Evolutionary conservation across 2,113 vertebrate genomes (phyloP).

Genomic region (Nothobranchius furzeri): DNA sequence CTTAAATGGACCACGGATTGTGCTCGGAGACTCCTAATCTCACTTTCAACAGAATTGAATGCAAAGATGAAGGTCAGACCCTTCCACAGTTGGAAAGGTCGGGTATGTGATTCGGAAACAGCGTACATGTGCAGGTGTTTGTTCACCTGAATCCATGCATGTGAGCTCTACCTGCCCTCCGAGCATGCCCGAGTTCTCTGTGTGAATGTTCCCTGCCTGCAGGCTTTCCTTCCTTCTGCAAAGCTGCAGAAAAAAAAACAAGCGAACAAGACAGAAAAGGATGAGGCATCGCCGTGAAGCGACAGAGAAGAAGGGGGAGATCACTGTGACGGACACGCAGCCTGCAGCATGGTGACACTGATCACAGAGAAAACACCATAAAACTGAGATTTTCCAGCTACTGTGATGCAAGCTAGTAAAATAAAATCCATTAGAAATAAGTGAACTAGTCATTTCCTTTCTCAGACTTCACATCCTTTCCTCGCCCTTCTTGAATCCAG

Average conservation of each 20-base stretch:
- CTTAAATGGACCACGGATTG: not conserved
- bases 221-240: slow-evolving; percentile 2
- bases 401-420: too few relatives aligned
- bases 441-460: too few relatives aligned
- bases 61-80: slow-evolving; percentile 16
- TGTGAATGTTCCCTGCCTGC: not conserved
- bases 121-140: too few relatives aligned
- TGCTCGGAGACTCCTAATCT: not conserved
- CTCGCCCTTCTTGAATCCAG: not conserved
- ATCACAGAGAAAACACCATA: slow-evolving; percentile 2
- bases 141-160: too few relatives aligned
- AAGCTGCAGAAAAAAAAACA: slow-evolving; percentile 17
- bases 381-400: slow-evolving; percentile 5
- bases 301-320: not conserved
- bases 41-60: not conserved
- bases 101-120: too few relatives aligned
- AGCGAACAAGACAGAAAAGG: slow-evolving; percentile 31
- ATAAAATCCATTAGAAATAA: too few relatives aligned
- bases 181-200: not conserved
- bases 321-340: not conserved
- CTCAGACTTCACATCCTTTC: not conserved
- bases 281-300: slow-evolving; percentile 14
- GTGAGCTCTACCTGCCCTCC: too few relatives aligned
- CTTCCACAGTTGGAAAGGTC: not conserved
- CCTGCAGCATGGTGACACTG: slow-evolving; percentile 9